Conservation (phyloP, 2,888 invertebrate species). For the Nipponacmea schrenckii region DNA sequence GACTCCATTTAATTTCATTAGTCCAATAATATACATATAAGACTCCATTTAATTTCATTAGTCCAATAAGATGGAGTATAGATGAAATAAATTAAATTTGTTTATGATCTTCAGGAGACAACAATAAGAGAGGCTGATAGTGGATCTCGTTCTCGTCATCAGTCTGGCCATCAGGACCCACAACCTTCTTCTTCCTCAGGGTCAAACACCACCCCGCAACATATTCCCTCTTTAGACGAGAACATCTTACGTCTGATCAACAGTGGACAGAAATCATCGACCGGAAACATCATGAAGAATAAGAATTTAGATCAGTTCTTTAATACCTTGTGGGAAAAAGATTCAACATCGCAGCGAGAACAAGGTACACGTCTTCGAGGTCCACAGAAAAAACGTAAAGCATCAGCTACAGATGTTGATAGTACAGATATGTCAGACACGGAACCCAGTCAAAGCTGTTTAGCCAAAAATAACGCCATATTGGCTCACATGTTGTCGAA, state of each 20-base stretch:
- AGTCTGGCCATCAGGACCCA: constrained; percentile 59
- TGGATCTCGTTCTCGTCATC: constrained; percentile 50
- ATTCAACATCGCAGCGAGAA: constrained; percentile 35
- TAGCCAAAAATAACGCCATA: constrained; percentile 55
- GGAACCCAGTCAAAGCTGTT: constrained; percentile 37
- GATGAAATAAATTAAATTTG: neutral
- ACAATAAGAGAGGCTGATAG: constrained; percentile 49
- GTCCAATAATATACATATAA: no score
- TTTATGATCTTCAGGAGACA: constrained; percentile 46
- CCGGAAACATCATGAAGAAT: constrained; percentile 22
- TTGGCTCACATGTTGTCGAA: constrained; percentile 60
- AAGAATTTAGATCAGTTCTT: constrained; percentile 45
- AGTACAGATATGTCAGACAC: constrained; percentile 43
- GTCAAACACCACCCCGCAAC: constrained; percentile 15
- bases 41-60: no score
- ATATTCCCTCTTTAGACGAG: constrained; percentile 28
- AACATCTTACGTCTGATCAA: constrained; percentile 2
- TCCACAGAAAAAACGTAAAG: constrained; percentile 46
- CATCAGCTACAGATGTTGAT: constrained; percentile 42
- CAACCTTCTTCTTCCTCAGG: constrained; percentile 47
- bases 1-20: no score
- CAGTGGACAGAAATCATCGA: constrained; percentile 5
- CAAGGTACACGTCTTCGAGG: constrained; percentile 30
- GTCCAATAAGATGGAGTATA: no score
- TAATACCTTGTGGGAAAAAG: constrained; percentile 51